These are phyloP conservation scores for Zeugodacus cucurbitae DNA, from an alignment of 1,140 invertebrate genomes.

Conservation along the genomic window DNA sequence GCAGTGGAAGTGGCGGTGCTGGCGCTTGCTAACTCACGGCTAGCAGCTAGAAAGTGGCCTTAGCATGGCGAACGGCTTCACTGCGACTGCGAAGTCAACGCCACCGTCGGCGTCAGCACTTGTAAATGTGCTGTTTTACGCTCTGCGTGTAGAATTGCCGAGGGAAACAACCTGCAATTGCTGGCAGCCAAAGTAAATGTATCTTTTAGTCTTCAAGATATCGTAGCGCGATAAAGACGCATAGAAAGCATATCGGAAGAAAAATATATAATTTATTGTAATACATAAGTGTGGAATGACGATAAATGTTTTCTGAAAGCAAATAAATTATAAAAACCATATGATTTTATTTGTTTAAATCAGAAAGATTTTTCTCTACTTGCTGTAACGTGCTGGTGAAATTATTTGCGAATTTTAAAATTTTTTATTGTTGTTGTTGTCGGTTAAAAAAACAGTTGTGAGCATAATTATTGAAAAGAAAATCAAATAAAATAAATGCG, in stretches of 20 bases:
- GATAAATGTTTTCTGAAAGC: neutral
- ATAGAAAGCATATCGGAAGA: neutral
- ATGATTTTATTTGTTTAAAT: neutral
- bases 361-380: neutral
- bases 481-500: slow-evolving; percentile 23
- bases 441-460: neutral
- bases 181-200: slow-evolving; percentile 39
- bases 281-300: neutral
- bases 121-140: neutral
- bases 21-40: neutral
- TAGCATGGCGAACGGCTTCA: slow-evolving; percentile 24
- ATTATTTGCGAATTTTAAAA: neutral
- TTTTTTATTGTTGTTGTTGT: neutral
- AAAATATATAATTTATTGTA: too few species aligned
- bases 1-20: slow-evolving; percentile 32
- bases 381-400: neutral
- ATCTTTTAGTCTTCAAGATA: slow-evolving; percentile 60
- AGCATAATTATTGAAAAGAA: neutral
- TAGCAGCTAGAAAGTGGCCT: neutral
- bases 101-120: neutral
- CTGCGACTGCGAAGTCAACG: neutral
- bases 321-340: neutral
- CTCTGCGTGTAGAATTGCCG: neutral
- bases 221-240: slow-evolving; percentile 63
- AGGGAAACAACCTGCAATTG: neutral